Percentiles rank a stretch among this genome's conserved stretches.
Evolutionary conservation across 1,140 invertebrate species (phyloP).

Genomic region (Ectropis grisescens): DNA sequence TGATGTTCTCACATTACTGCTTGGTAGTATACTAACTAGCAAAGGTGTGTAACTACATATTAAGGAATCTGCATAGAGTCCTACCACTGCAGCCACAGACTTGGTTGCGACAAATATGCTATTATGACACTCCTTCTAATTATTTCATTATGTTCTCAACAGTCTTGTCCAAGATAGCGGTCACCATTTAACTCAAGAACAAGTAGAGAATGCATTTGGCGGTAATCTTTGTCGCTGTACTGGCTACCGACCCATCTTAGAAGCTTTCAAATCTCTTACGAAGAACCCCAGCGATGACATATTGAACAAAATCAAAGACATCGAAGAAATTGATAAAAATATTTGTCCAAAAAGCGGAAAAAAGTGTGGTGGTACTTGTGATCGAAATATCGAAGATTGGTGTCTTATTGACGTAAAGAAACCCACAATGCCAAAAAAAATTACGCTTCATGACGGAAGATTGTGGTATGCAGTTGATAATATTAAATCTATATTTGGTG

Average conservation of each 20-base stretch:
- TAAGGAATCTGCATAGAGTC: too few species aligned
- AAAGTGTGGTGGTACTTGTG: conserved; percentile 29
- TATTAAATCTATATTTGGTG: conserved; percentile 17
- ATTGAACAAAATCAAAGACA: conserved; percentile 21
- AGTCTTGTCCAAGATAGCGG: conserved; percentile 23
- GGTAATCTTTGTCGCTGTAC: conserved; percentile 88
- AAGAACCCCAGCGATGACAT: conserved; percentile 65
- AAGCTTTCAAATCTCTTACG: conserved; percentile 74
- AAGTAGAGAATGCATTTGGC: conserved; percentile 79
- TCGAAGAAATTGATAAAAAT: conserved; percentile 28
- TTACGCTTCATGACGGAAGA: conserved; percentile 17
- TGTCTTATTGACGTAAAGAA: conserved; percentile 45
- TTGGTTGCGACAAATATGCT: too few species aligned
- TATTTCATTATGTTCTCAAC: too few species aligned
- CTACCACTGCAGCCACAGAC: too few species aligned
- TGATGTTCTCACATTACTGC: too few species aligned
- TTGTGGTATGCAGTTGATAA: conserved; percentile 31
- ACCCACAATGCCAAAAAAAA: conserved; percentile 24
- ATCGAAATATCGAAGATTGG: conserved; percentile 22
- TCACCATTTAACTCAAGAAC: conserved; percentile 67
- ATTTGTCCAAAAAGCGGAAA: conserved; percentile 20
- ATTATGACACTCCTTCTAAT: too few species aligned
- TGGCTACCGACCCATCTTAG: conserved; percentile 84
- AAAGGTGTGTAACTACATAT: too few species aligned
- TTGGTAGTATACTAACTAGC: too few species aligned